Percentiles rank a stretch among this genome's conserved stretches.
These are phyloP conservation scores for Actinostola sp. DNA, from an alignment of 92 coral and sea anemone species.

Conservation along the genomic window DNA sequence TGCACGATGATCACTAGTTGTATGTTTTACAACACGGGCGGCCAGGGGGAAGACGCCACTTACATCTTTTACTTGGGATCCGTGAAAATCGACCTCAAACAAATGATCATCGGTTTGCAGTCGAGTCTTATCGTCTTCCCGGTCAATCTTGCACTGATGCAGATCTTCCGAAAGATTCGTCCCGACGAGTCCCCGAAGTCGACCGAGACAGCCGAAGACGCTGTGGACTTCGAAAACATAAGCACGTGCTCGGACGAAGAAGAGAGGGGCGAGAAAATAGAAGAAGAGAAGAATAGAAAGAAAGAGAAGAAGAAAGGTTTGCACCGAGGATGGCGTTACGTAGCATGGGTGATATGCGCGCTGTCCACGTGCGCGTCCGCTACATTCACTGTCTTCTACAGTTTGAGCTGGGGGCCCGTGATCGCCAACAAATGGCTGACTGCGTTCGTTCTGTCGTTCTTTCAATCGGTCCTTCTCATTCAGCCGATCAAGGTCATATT, in stretches of 20 bases:
- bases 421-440: constrained; percentile 86
- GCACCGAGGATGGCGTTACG: constrained; percentile 74
- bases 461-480: constrained; percentile 83
- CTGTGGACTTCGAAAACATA: constrained; percentile 40
- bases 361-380: constrained; percentile 62
- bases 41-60: constrained; percentile 37
- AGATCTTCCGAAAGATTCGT: constrained; percentile 82
- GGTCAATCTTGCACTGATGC: constrained; percentile 85
- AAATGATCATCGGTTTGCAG: constrained; percentile 82
- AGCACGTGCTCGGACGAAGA: constrained; percentile 50
- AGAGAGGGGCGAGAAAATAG: constrained; percentile 16
- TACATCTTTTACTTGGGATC: constrained; percentile 63
- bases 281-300: constrained; percentile 27
- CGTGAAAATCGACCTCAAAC: constrained; percentile 69
- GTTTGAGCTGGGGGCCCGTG: constrained; percentile 89
- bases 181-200: constrained; percentile 53
- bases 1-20: constrained; percentile 94
- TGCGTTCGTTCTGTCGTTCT: constrained; percentile 85
- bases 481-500: constrained; percentile 90
- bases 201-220: background rate
- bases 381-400: constrained; percentile 86
- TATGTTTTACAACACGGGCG: constrained; percentile 87
- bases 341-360: constrained; percentile 75
- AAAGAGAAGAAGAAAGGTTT: constrained; percentile 67
- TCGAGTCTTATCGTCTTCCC: constrained; percentile 89